Evolutionary conservation across 1,140 invertebrate species (phyloP).

Genomic region (Oryctes rhinoceros): DNA sequence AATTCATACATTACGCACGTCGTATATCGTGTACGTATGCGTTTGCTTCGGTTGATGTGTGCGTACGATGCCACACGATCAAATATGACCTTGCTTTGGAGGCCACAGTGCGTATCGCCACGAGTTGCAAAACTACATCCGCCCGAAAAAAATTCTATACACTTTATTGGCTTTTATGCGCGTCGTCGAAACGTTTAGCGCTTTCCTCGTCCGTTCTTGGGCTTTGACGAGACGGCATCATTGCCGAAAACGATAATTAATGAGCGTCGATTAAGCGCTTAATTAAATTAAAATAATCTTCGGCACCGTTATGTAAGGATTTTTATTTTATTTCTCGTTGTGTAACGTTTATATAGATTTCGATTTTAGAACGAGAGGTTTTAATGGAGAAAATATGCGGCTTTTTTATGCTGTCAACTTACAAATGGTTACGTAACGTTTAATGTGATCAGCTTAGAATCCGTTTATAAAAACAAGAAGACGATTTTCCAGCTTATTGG

Average conservation of each 20-base stretch:
- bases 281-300: neutral
- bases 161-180: neutral
- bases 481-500: too few species aligned
- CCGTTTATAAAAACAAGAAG: too few species aligned
- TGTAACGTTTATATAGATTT: neutral
- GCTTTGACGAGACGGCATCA: neutral
- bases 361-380: neutral
- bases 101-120: constrained; percentile 21
- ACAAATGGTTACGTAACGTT: too few species aligned
- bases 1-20: neutral
- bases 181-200: neutral
- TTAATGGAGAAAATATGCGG: neutral
- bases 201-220: neutral
- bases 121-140: constrained; percentile 35
- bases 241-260: neutral
- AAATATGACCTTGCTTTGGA: constrained; percentile 28
- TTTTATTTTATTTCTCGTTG: neutral
- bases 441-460: too few species aligned
- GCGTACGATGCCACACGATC: constrained; percentile 2
- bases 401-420: too few species aligned
- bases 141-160: constrained; percentile 28
- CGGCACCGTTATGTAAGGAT: too few species aligned
- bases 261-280: neutral
- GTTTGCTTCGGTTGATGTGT: neutral
- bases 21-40: neutral